phyloP scores from a whole-genome alignment of 2,113 vertebrate species.

The Murina feae region DNA sequence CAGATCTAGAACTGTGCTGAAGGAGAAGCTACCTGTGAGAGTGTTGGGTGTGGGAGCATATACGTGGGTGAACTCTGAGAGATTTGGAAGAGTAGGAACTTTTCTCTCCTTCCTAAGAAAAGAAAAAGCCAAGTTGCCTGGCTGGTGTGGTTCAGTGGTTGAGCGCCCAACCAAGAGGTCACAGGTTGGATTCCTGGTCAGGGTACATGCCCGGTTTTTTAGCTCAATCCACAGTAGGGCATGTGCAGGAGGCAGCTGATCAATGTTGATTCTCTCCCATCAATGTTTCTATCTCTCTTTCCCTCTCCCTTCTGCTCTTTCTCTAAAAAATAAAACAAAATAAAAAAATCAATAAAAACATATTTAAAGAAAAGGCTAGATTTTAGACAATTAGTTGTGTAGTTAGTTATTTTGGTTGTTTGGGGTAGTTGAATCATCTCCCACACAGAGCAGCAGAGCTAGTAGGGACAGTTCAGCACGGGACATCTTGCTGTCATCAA shows the following conservation, averaged over 20 bases:
- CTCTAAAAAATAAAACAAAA: too few species aligned
- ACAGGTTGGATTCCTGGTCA: too few species aligned
- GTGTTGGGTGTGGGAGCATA: not conserved
- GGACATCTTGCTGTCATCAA: not conserved
- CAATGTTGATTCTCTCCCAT: too few species aligned
- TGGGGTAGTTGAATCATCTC: not conserved
- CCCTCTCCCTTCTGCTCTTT: too few species aligned
- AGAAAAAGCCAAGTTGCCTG: not conserved
- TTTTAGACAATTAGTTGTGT: not conserved
- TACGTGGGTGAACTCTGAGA: not conserved
- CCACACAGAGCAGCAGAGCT: not conserved
- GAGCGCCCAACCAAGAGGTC: too few species aligned
- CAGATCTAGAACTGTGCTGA: not conserved
- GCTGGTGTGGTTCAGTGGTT: too few species aligned
- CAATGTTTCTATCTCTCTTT: too few species aligned
- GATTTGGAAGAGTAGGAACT: not conserved
- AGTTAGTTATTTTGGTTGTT: not conserved
- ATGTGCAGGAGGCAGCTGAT: too few species aligned
- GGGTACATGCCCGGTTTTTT: too few species aligned
- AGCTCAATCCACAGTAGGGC: too few species aligned
- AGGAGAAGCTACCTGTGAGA: not conserved
- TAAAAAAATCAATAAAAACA: too few species aligned
- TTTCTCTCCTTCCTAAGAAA: not conserved
- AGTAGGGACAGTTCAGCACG: not conserved
- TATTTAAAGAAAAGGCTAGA: not conserved